Percentiles rank a stretch among this genome's conserved stretches.
Conservation (phyloP, 2,888 invertebrate genomes). For the Agrochola lota region DNA sequence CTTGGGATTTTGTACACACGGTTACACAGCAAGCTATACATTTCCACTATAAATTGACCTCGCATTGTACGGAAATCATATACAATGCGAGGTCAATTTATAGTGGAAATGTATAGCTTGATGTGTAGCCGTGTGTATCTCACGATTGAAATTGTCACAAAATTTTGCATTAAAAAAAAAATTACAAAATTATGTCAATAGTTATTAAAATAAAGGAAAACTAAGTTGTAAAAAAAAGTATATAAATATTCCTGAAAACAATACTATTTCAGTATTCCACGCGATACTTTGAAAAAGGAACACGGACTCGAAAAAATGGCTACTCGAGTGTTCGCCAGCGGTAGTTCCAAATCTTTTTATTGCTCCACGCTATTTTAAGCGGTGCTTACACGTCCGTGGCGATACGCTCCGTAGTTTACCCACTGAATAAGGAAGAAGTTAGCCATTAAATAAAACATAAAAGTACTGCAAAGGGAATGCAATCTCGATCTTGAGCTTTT, state of each 20-base stretch:
- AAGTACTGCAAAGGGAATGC: background rate
- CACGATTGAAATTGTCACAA: background rate
- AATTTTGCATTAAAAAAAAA: background rate
- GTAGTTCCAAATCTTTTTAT: constrained; percentile 42
- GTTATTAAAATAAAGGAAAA: background rate
- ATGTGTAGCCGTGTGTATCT: background rate
- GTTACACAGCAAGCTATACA: too few relatives aligned
- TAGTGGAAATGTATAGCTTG: too few relatives aligned
- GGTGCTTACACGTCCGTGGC: constrained; percentile 39
- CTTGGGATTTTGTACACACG: background rate
- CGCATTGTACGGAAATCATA: too few relatives aligned
- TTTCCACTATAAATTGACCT: too few relatives aligned
- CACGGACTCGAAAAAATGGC: constrained; percentile 10
- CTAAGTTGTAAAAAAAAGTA: background rate
- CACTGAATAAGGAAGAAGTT: constrained; percentile 21
- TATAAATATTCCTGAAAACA: background rate
- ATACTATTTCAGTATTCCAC: constrained; percentile 16
- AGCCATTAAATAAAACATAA: background rate
- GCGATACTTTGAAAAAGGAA: background rate
- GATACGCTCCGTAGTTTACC: constrained; percentile 11
- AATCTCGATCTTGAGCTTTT: too few relatives aligned
- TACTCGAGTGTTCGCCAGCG: background rate
- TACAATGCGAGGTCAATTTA: too few relatives aligned
- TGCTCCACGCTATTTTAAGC: constrained; percentile 10
- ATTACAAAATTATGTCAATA: background rate